These are phyloP conservation scores for Octomys mimax DNA, from an alignment of 2,797 vertebrate species.

Conservation along the genomic window DNA sequence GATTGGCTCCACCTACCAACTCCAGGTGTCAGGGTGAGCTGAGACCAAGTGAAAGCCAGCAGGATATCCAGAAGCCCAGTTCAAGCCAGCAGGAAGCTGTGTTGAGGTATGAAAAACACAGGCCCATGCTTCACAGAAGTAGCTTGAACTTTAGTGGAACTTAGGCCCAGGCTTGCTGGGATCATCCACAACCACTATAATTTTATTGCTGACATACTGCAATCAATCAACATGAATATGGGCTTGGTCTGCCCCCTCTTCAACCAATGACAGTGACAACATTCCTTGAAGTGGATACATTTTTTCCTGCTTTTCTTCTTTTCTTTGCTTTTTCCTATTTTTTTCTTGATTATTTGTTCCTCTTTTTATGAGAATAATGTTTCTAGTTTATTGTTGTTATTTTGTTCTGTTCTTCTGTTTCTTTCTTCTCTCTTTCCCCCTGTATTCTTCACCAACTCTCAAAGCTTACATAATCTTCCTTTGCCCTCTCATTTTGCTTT, in stretches of 20 bases:
- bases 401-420: background rate
- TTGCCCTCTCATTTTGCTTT: background rate
- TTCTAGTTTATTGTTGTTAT: background rate
- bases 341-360: background rate
- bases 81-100: background rate
- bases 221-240: background rate
- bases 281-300: background rate
- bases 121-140: background rate
- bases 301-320: background rate
- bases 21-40: background rate
- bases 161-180: background rate
- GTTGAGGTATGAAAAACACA: background rate
- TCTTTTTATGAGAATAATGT: background rate
- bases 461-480: background rate
- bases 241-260: background rate
- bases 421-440: background rate
- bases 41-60: background rate
- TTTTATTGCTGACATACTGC: background rate
- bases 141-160: background rate
- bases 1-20: background rate
- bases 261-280: background rate
- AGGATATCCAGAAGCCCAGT: background rate
- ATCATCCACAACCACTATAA: background rate
- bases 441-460: background rate
- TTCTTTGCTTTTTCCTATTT: background rate